Percentiles rank a stretch among this genome's conserved stretches.
Evolutionary conservation across 2,113 vertebrate species (phyloP).

Genomic region (Melanerpes aurifrons): DNA sequence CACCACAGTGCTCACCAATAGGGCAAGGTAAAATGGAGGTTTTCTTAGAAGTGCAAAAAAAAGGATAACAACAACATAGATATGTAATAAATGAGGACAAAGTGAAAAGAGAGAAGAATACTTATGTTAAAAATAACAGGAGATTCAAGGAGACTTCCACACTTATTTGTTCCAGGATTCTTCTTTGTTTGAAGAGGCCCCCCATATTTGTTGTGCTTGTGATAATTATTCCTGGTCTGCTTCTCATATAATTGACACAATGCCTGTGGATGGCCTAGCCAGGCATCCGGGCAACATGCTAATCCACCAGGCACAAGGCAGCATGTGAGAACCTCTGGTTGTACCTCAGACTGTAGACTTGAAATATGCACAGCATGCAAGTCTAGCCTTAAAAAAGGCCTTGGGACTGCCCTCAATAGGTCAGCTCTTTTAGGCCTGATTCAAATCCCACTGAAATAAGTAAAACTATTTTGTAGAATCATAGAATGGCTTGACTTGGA

Average conservation of each 20-base stretch:
- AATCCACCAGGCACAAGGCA: fast-evolving
- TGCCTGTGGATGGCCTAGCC: background rate
- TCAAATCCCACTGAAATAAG: background rate
- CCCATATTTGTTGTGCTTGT: background rate
- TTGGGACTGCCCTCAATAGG: background rate
- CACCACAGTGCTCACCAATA: fast-evolving
- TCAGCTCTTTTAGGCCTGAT: background rate
- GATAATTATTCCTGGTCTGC: background rate
- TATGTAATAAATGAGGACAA: background rate
- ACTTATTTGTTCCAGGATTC: background rate
- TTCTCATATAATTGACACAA: background rate
- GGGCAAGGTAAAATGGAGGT: background rate
- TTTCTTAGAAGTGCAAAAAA: background rate
- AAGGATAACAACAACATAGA: background rate
- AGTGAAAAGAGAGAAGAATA: background rate
- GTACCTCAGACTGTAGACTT: background rate
- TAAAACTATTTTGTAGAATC: background rate
- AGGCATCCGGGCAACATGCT: background rate
- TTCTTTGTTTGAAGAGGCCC: background rate
- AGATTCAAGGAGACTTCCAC: background rate
- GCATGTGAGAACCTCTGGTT: background rate
- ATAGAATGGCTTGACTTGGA: background rate
- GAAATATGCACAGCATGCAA: background rate
- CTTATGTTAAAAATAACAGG: background rate
- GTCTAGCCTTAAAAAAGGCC: background rate